phyloP scores from a whole-genome alignment of 2,888 invertebrate genomes.

The Pseudococcus viburni region DNA sequence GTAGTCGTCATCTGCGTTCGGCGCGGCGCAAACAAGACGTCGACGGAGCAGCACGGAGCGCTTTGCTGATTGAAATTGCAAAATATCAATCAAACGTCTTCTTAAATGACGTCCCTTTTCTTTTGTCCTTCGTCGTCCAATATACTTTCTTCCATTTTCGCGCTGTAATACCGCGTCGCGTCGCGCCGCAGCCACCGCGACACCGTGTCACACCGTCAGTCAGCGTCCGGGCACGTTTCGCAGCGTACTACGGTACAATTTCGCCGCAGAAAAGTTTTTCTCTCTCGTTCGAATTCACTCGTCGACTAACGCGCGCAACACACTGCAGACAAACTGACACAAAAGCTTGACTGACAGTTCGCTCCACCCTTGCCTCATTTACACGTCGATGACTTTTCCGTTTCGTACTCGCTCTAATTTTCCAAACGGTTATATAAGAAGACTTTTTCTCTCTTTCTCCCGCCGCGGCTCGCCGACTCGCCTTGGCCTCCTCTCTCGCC shows the following conservation, averaged over 20 bases:
- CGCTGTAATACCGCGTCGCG: background rate
- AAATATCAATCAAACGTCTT: slow-evolving; percentile 53
- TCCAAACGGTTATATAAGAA: slow-evolving; percentile 23
- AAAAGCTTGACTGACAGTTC: slow-evolving; percentile 63
- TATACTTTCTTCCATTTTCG: background rate
- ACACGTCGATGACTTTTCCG: slow-evolving; percentile 53
- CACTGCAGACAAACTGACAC: slow-evolving; percentile 61
- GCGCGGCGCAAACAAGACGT: slow-evolving; percentile 21
- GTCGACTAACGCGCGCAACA: slow-evolving; percentile 58
- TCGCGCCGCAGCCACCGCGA: background rate
- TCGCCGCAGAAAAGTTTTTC: slow-evolving; percentile 45
- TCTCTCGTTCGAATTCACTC: slow-evolving; percentile 4
- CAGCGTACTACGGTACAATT: background rate
- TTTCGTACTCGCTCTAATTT: slow-evolving; percentile 48
- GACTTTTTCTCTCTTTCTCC: background rate
- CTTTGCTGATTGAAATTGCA: slow-evolving; percentile 51
- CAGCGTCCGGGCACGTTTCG: background rate
- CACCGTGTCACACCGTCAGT: slow-evolving; percentile 7
- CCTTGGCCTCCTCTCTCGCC: background rate
- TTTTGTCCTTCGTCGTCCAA: slow-evolving; percentile 46
- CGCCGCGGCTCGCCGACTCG: background rate
- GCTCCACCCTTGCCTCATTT: slow-evolving; percentile 25
- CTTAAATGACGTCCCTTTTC: slow-evolving; percentile 46
- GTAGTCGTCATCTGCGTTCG: slow-evolving; percentile 4
- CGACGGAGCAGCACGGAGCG: background rate